Conservation (phyloP, 2,797 vertebrate species). For the Lepus townsendii region DNA sequence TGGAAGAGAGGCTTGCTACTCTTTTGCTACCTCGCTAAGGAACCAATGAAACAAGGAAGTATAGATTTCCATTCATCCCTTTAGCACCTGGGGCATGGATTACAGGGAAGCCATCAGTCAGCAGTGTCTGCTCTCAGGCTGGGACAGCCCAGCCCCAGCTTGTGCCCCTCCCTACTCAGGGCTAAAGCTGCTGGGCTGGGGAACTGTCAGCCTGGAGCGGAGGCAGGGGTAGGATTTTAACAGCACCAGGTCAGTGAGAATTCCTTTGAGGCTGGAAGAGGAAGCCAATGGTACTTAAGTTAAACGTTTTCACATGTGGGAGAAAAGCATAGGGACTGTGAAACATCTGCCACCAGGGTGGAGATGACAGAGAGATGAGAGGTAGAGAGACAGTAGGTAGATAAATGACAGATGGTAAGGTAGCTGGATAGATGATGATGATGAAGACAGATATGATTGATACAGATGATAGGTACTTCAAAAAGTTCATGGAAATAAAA, state of each 20-base stretch:
- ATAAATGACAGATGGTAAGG: neutral
- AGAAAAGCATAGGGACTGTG: neutral
- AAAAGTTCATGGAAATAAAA: too few species aligned
- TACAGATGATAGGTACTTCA: too few species aligned
- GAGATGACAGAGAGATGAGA: neutral
- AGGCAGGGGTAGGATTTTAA: neutral
- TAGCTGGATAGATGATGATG: too few species aligned
- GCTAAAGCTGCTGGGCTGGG: neutral
- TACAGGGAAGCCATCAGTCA: neutral
- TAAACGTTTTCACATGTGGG: neutral
- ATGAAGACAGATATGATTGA: too few species aligned
- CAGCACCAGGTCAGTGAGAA: neutral
- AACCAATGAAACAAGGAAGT: neutral
- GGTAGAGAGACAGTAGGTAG: neutral
- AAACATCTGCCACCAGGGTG: neutral
- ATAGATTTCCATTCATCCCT: too few species aligned
- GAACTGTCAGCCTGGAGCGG: neutral
- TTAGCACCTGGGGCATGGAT: neutral
- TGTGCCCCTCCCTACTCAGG: neutral
- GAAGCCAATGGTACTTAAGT: neutral
- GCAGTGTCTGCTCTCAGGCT: neutral
- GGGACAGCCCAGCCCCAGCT: neutral
- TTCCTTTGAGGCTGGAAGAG: neutral
- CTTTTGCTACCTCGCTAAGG: neutral
- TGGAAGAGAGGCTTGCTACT: neutral